A percentile compares a stretch with the other conserved stretches of the same genome.
Conservation (phyloP, 2,113 vertebrate species). For the Sinosuthora webbiana region DNA sequence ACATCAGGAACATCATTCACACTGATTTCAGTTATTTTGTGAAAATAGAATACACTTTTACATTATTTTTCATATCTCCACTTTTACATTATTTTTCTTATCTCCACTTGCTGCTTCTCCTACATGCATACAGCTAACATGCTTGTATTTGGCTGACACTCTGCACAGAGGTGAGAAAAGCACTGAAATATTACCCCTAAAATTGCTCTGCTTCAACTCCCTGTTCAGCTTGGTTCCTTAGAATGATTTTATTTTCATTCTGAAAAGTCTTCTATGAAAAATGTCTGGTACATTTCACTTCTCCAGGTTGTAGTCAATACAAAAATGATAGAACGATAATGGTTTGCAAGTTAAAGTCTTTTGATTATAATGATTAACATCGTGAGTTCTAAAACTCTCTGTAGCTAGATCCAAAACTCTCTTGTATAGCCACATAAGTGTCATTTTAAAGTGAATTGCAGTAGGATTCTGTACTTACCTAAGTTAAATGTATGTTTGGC, state of each 20-base stretch:
- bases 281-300: not conserved
- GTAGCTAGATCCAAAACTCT: not conserved
- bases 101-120: not conserved
- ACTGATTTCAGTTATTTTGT: not conserved
- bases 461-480: not conserved
- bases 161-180: constrained; percentile 28
- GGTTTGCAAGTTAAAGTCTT: not conserved
- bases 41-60: not conserved
- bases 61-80: not conserved
- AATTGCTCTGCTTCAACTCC: not conserved
- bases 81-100: not conserved
- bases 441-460: not conserved
- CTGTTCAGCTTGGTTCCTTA: not conserved
- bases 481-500: not conserved
- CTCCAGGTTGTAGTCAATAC: not conserved
- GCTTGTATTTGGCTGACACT: not conserved
- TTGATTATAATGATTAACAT: not conserved
- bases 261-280: not conserved
- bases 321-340: not conserved
- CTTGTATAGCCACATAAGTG: not conserved
- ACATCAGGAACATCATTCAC: not conserved
- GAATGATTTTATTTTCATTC: not conserved
- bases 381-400: not conserved
- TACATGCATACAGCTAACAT: not conserved
- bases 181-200: not conserved